Conservation (phyloP, 2,797 vertebrate genomes). For the Cynopterus sphinx region DNA sequence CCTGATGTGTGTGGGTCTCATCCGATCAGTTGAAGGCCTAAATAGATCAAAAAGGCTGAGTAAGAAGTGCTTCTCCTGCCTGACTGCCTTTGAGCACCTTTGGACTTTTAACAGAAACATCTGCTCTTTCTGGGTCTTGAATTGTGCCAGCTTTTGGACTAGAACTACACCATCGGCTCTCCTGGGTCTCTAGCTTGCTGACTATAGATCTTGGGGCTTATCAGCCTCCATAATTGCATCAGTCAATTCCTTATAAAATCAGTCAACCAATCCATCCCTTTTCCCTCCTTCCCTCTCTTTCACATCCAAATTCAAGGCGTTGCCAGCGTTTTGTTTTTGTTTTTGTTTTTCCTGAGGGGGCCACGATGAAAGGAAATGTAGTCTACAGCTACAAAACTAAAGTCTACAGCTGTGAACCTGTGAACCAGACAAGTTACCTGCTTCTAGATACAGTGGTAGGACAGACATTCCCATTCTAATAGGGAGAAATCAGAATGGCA, state of each 20-base stretch:
- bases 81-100: not conserved
- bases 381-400: no score
- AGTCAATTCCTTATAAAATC: not conserved
- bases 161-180: not conserved
- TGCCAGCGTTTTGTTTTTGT: no score
- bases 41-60: not conserved
- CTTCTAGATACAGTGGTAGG: not conserved
- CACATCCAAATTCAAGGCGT: no score
- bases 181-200: not conserved
- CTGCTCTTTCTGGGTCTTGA: not conserved
- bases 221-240: not conserved
- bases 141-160: not conserved
- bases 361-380: no score
- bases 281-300: no score
- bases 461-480: not conserved
- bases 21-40: not conserved
- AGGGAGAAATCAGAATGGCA: not conserved
- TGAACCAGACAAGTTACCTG: not conserved
- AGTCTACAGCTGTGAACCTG: not conserved
- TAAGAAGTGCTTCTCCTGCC: not conserved
- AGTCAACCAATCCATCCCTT: no score
- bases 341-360: no score
- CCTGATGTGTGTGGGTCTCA: not conserved
- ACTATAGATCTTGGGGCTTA: not conserved
- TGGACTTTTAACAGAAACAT: not conserved